A percentile compares a stretch with the other conserved stretches of the same genome.
These are phyloP conservation scores for Drosophila paramelanica DNA, from an alignment of 2,888 invertebrate genomes.

Conservation along the genomic window DNA sequence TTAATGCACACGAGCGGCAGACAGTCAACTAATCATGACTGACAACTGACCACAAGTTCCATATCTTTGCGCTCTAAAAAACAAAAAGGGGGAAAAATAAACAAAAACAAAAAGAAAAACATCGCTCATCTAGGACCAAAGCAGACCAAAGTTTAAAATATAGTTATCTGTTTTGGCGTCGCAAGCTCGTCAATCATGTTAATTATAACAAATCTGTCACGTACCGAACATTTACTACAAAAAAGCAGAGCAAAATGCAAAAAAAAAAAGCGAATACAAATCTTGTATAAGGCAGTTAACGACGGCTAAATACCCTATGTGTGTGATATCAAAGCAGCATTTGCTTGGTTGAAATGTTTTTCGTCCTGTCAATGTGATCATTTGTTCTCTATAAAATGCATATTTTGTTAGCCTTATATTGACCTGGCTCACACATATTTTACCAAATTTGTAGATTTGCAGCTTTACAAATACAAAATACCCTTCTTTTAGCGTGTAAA, in stretches of 20 bases:
- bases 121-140: conserved; percentile 1
- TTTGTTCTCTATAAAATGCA: no score
- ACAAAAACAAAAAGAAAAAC: not conserved
- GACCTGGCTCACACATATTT: no score
- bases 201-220: conserved; percentile 74
- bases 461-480: not conserved
- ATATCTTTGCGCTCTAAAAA: not conserved
- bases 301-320: conserved; percentile 8
- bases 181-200: conserved; percentile 72
- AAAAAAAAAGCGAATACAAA: not conserved
- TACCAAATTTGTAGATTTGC: no score
- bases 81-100: not conserved
- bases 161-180: conserved; percentile 42
- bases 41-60: conserved; percentile 28
- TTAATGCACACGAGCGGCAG: conserved; percentile 13
- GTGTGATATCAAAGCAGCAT: not conserved
- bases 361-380: no score
- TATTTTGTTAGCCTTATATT: no score
- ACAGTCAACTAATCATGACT: conserved; percentile 32
- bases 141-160: conserved; percentile 23
- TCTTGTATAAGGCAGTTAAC: not conserved
- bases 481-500: not conserved
- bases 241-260: conserved; percentile 33
- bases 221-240: conserved; percentile 62
- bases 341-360: no score